Conservation (phyloP, 2,797 vertebrate species). For the Lithobates pipiens region DNA sequence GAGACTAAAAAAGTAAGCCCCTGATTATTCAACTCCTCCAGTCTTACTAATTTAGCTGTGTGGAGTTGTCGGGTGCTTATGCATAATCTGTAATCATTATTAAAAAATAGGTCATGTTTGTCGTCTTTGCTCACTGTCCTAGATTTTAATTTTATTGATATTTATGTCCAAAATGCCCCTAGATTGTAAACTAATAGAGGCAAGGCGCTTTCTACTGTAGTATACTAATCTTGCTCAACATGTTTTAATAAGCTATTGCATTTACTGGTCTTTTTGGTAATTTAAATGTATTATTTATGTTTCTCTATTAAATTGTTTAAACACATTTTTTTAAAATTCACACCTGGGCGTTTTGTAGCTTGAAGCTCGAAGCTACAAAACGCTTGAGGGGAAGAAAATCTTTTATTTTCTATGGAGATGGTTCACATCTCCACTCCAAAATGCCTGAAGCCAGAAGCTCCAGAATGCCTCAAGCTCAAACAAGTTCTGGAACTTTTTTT, state of each 20-base stretch:
- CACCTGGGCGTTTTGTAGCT: too few species aligned
- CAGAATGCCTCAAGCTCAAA: too few species aligned
- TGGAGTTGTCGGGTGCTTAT: slow-evolving; percentile 22
- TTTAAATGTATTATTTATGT: too few species aligned
- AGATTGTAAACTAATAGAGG: neutral
- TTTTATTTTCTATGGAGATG: too few species aligned
- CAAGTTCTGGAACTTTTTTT: too few species aligned
- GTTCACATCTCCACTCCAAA: too few species aligned
- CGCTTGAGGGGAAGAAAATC: too few species aligned
- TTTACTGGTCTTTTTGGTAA: too few species aligned
- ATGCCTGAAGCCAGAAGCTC: too few species aligned
- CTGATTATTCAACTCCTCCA: slow-evolving; percentile 62
- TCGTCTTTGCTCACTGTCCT: slow-evolving; percentile 19
- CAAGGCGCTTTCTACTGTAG: neutral
- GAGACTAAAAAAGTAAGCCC: slow-evolving; percentile 65
- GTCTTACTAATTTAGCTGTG: slow-evolving; percentile 32
- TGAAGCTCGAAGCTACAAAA: too few species aligned
- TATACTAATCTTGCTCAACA: neutral
- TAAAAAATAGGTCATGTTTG: slow-evolving; percentile 52
- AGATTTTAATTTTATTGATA: slow-evolving; percentile 33
- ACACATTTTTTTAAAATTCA: too few species aligned
- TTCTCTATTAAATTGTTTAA: too few species aligned
- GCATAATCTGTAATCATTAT: slow-evolving; percentile 42
- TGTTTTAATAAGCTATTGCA: neutral
- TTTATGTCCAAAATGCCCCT: neutral